Evolutionary conservation across 2,888 invertebrate genomes (phyloP).

Genomic region (Epirrhoe alternata): DNA sequence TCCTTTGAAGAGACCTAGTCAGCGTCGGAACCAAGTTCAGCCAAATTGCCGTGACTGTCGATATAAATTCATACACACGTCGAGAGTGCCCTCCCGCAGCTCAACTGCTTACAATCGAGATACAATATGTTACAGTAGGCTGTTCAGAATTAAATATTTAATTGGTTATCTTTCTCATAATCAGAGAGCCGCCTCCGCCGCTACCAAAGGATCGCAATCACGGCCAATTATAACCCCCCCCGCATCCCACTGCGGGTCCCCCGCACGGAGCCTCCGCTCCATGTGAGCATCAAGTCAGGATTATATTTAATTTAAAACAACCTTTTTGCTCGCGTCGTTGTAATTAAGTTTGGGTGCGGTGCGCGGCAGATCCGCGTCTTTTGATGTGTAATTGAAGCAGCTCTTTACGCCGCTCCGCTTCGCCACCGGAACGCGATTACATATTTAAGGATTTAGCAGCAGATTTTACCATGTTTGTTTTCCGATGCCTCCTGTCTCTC

Average conservation of each 20-base stretch:
- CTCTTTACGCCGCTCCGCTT: constrained; percentile 21
- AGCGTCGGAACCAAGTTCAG: too few species aligned
- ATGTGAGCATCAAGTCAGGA: constrained; percentile 32
- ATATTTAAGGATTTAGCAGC: neutral
- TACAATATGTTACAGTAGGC: neutral
- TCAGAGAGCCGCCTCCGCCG: neutral
- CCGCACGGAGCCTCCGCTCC: constrained; percentile 12
- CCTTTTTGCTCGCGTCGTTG: constrained; percentile 32
- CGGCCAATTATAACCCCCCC: constrained; percentile 3
- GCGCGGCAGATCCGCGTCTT: constrained; percentile 25
- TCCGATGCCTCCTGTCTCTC: neutral
- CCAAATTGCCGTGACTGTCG: too few species aligned
- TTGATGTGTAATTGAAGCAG: constrained; percentile 31
- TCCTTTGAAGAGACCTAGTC: too few species aligned
- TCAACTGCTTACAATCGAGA: neutral
- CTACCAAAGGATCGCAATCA: constrained; percentile 10
- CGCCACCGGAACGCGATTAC: neutral
- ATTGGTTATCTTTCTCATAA: neutral
- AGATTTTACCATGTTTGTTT: neutral
- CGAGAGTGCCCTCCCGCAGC: neutral
- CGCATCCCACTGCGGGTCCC: neutral
- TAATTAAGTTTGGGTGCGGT: constrained; percentile 36
- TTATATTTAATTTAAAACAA: constrained; percentile 40
- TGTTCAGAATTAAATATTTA: neutral
- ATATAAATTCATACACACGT: too few species aligned